phyloP scores from a whole-genome alignment of 2,113 vertebrate species.

The Lampris megalopsis region DNA sequence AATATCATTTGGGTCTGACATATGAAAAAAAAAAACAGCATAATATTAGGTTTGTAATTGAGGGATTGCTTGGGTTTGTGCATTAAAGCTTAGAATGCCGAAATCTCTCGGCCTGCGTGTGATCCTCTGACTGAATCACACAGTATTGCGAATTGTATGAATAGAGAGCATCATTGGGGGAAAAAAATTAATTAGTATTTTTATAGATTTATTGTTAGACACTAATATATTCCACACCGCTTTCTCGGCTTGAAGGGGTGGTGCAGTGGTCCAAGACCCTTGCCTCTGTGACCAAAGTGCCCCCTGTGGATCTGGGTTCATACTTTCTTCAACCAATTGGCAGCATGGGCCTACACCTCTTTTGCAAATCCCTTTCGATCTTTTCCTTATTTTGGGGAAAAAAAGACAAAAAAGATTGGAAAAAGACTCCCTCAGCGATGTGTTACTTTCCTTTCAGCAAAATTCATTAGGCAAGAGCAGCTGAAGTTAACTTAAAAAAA shows the following conservation, averaged over 20 bases:
- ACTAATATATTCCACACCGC: conserved; percentile 9
- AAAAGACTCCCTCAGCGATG: conserved; percentile 6
- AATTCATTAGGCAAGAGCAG: conserved; percentile 31
- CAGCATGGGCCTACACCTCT: conserved; percentile 9
- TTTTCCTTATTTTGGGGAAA: not conserved
- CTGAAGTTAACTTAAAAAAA: conserved; percentile 38
- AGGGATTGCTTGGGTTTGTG: conserved; percentile 1
- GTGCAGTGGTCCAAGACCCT: conserved; percentile 7
- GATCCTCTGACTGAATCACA: conserved; percentile 10
- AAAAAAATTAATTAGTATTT: too few species aligned
- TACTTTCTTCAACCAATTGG: conserved; percentile 12
- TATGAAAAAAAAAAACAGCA: conserved; percentile 26
- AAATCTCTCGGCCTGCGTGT: not conserved
- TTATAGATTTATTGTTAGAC: too few species aligned
- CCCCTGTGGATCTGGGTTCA: conserved; percentile 32
- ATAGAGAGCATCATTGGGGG: not conserved
- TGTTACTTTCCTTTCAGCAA: conserved; percentile 4
- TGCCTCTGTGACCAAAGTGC: conserved; percentile 43
- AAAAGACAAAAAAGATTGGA: not conserved
- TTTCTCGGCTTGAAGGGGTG: not conserved
- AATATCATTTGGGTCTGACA: conserved; percentile 11
- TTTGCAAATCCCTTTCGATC: not conserved
- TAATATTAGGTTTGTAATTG: conserved; percentile 17
- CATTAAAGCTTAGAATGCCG: conserved; percentile 3
- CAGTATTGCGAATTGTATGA: not conserved